Base-by-base conservation (phyloP, 1,140 invertebrate species). In the Sarcophaga peregrina region DNA sequence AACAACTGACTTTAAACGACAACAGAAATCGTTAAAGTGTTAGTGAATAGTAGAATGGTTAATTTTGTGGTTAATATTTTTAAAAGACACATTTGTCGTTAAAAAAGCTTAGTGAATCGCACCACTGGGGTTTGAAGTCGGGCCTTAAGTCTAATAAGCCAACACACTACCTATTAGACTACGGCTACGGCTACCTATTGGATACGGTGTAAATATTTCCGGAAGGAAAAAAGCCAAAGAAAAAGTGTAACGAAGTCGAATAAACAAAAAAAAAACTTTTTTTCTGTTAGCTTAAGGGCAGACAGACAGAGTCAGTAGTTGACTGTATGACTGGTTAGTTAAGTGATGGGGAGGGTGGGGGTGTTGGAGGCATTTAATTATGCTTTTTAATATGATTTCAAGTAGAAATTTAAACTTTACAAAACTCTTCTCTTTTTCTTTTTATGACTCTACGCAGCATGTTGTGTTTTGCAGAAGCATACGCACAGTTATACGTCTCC, bases 371-470 rank as follows among this genome's bases (percentile, higher is more conserved):
- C 10, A 68, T 68, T 68, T 68, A 68, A 68, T 68, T 68, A 68
- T 68, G 62, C 62, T 8, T 68, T n/a, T 68, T 68, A 68, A 68
- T 68, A 68, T 68, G 62, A 68, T 25, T 68, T 20, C 25, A 37
- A 37, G 25, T 37, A 37, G 25, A 37, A 37, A 37, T 37, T 37
- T 68, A 20, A n/a, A 10, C 13, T 52, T 52, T 52, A 10, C 50
- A 5, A 52, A 52, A 52, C 50, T 10, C 50, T 52, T 13, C 50
- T 52, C 13, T 52, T 52, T 52, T 13, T n/a, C 8, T 68, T 68
- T 68, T 68, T 68, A 68, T 13, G 11, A n/a, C 54, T 20, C 62
- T 7, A 20, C 62, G 20, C n/a, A 8, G 15, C 62, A 68, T 8
- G n/a, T 17, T 68, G 17, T 25, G 17, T 68, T 68, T 17, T 68